A percentile compares a stretch with the other conserved stretches of the same genome.
Evolutionary conservation across 2,797 vertebrate species (phyloP).

Genomic region (Acomys russatus): DNA sequence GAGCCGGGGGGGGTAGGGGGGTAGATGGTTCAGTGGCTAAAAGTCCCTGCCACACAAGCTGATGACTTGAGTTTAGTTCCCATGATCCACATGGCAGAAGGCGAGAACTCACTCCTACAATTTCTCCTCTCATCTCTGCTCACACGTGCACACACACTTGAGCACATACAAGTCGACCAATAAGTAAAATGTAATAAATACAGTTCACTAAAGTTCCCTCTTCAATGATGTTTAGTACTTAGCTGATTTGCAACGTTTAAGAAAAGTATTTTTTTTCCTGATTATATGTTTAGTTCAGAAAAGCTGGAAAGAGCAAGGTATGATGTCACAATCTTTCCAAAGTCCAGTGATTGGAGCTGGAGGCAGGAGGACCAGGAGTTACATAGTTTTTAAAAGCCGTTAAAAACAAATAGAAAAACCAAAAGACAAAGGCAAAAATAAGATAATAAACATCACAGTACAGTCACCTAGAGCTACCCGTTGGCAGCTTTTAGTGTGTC

Average conservation of each 20-base stretch:
- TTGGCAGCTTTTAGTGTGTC: neutral
- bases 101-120: neutral
- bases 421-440: conserved; percentile 44
- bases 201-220: neutral
- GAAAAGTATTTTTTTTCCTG: conserved; percentile 6
- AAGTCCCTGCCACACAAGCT: neutral
- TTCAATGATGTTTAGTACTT: neutral
- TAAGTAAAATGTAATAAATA: neutral
- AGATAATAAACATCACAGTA: neutral
- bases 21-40: neutral
- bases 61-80: neutral
- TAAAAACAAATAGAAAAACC: conserved; percentile 37
- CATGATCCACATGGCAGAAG: neutral
- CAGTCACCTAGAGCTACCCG: neutral
- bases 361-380: neutral
- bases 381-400: neutral
- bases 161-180: neutral
- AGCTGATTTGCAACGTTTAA: conserved; percentile 52
- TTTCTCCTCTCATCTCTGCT: neutral
- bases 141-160: too few relatives aligned
- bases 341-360: neutral
- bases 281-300: conserved; percentile 35
- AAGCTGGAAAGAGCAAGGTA: neutral
- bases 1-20: neutral
- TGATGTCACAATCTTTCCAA: neutral